Evolutionary conservation across 1,140 invertebrate species (phyloP), one percentile per base, ranked within the genome.

Genomic region (Drosophila micromelanica): DNA sequence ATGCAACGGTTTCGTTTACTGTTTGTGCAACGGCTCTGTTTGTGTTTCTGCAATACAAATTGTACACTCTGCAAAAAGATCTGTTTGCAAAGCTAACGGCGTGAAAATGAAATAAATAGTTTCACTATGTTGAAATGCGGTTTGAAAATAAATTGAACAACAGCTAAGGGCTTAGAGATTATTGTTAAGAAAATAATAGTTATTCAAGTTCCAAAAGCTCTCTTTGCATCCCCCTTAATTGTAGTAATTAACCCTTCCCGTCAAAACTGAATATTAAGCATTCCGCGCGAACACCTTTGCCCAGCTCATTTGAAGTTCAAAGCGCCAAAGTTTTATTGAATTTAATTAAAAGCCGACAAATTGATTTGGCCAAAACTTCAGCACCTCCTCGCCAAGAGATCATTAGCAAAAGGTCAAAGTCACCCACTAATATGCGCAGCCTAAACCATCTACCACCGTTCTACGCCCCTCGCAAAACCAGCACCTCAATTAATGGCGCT

Each of bases 281-380:
- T 65, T 64, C 45, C 62, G 48, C 45, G 38, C 48, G 15, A 71
- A 54, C 67, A 70, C 68, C 48, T 51, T 23, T 12, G 20, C 23
- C 38, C 20, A 59, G 60, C 20, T 55, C 65, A 38, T 61, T 20
- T 48, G 20, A 56, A 35, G 46, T 60, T 57, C 37, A 78, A 69
- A 69, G 75, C 56, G 32, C 62, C 30, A 68, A 77, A 77, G 75
- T 77, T 82, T 77, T 87, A 89, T 87, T 89, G 84, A 89, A 87
- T 89, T 87, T 87, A 89, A 87, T 87, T 87, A 87, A 86, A 89
- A 89, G 72, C 82, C 56, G 78, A 82, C 76, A 87, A 87, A 89
- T 89, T 87, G 84, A 87, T 87, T 86, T 76, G 57, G 62, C 51
- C 52, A 72, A 72, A 68, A 57, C 68, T 78, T 78, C 42, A 54